phyloP scores from a whole-genome alignment of 2,888 invertebrate species.

The Protophormia terraenovae region DNA sequence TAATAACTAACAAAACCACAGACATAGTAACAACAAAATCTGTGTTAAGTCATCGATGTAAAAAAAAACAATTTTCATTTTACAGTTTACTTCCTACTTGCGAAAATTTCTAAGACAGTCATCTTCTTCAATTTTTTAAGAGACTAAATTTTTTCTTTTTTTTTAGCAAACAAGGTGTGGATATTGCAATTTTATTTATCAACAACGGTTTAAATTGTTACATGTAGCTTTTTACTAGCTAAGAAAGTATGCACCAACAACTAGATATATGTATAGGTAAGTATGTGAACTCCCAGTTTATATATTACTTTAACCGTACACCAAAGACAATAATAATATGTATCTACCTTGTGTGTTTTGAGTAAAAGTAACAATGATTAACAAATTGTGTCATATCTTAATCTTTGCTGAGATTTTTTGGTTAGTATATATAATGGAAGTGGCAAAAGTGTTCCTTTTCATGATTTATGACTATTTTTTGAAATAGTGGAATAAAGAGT shows the following conservation, averaged over 20 bases:
- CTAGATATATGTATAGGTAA: background rate
- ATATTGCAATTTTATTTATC: background rate
- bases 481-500: background rate
- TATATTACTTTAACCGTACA: background rate
- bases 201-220: background rate
- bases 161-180: constrained; percentile 8
- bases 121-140: constrained; percentile 17
- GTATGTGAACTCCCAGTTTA: background rate
- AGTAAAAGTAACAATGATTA: constrained; percentile 25
- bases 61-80: background rate
- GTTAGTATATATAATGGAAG: background rate
- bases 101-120: constrained; percentile 66
- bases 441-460: background rate
- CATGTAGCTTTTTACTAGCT: background rate
- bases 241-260: background rate
- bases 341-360: background rate
- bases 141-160: background rate
- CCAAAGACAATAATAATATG: background rate
- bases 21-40: background rate
- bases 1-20: constrained; percentile 4
- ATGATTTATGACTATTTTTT: background rate
- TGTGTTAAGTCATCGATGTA: background rate
- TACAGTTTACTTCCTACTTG: constrained; percentile 72
- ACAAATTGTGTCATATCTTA: constrained; percentile 47
- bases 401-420: background rate